Evolutionary conservation across 2,113 vertebrate genomes (phyloP).

Genomic region (Tringa solitaria): DNA sequence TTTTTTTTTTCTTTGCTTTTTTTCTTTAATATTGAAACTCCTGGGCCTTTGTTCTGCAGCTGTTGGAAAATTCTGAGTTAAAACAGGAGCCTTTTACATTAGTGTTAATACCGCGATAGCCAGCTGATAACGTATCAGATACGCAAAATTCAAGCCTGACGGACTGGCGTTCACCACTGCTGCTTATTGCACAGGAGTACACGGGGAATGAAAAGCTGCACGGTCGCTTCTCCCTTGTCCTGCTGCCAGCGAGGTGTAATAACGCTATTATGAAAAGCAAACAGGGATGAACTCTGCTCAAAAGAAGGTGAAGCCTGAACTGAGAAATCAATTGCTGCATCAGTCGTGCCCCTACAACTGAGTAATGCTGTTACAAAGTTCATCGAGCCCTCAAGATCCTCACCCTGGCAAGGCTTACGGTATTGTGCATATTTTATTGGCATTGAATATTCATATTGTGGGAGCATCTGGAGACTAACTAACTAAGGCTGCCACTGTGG

Average conservation of each 20-base stretch:
- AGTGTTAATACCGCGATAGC: neutral
- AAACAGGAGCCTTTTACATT: neutral
- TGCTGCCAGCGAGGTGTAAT: constrained; percentile 42
- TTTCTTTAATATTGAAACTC: neutral
- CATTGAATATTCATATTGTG: constrained; percentile 8
- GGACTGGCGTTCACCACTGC: neutral
- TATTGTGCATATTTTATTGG: neutral
- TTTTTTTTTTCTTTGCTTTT: neutral
- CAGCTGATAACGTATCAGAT: neutral
- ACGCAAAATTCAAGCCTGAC: neutral
- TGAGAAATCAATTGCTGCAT: constrained; percentile 57
- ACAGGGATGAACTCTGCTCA: constrained; percentile 42
- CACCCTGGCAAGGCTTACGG: neutral
- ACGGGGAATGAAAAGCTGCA: neutral
- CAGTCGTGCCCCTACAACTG: neutral
- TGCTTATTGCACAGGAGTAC: neutral
- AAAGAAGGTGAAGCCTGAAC: constrained; percentile 28
- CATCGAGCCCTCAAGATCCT: constrained; percentile 11
- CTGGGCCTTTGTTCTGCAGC: neutral
- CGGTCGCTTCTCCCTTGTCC: constrained; percentile 25
- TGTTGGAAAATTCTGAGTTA: constrained; percentile 1
- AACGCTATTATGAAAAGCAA: constrained; percentile 41
- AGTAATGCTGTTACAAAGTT: constrained; percentile 35
- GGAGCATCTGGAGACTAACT: neutral
- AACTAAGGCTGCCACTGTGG: neutral